Evolutionary conservation across 2,888 invertebrate species (phyloP), one percentile per base, ranked within the genome.

Genomic region (Microplitis deprimator): DNA sequence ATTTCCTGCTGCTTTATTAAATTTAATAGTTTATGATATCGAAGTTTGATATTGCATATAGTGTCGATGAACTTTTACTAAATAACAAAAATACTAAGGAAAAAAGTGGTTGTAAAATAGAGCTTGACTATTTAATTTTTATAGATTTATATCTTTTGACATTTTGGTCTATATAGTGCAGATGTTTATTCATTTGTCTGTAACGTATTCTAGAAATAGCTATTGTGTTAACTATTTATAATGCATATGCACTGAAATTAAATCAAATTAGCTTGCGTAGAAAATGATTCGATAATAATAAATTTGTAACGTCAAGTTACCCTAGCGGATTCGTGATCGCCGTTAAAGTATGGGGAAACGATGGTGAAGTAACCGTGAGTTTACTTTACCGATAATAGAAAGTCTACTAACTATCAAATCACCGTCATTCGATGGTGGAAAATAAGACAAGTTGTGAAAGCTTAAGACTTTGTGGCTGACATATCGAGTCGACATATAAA

Each of bases 1-100:
- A 50, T 50, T 50, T 50, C 50, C 50, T 50, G 50, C 50, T 50
- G 50, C 50, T 50, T 50, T 50, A 50, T 50, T 50, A 50, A 50
- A 50, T 50, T 50, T 13, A 50, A 50, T 50, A 50, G 13, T 50
- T 50, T 50, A 50, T 29, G 29, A 50, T 50, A 50, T 50, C 29
- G 29, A 29, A 29, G 29, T 29, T 29, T 29, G 29, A 50, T 13
- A 50, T 10, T 13, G 13, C 13, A 4, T 29, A 29, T 50, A 50
- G 50, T 13, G 50, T 50, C 50, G 13, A 13, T 50, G 50, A 50
- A 50, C 50, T 50, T 13, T 50, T 13, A 50, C 50, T 50, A 50
- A 50, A 50, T 50, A 13, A 50, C 5, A 13, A 50, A 50, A 50
- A 50, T 50, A 10, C 50, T 50, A 50, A 13, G 10, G 10, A 50